These are phyloP conservation scores for Buphagus erythrorhynchus DNA, from an alignment of 2,797 vertebrate species.

Conservation along the genomic window DNA sequence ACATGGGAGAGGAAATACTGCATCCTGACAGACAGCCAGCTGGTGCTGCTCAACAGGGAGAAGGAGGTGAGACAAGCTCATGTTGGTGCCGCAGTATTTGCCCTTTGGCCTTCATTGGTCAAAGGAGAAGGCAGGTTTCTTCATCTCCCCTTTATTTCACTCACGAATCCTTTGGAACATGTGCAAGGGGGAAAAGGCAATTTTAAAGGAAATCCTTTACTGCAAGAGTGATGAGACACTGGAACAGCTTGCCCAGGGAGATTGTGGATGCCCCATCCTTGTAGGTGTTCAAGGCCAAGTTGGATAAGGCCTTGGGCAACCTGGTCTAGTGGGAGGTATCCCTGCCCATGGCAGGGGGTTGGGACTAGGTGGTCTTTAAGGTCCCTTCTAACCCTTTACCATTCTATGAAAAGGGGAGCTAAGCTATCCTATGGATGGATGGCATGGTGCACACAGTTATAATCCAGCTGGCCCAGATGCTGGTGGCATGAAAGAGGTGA, in stretches of 20 bases:
- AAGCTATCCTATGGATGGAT: neutral
- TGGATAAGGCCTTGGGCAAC: neutral
- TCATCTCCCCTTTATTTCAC: neutral
- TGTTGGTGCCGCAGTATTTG: neutral
- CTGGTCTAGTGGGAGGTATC: neutral
- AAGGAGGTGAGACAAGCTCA: conserved; percentile 85
- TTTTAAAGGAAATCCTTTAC: neutral
- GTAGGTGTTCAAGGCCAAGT: neutral
- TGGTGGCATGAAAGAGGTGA: neutral
- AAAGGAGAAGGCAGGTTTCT: neutral
- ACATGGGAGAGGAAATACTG: conserved; percentile 93
- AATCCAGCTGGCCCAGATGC: neutral
- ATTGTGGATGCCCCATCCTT: neutral
- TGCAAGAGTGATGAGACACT: neutral
- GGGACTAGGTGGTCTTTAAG: neutral
- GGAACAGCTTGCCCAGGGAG: neutral
- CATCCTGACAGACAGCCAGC: conserved; percentile 93
- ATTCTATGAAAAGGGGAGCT: neutral
- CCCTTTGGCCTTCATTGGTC: neutral
- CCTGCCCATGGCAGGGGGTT: neutral
- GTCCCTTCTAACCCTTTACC: neutral
- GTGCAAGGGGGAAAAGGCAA: neutral
- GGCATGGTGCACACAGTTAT: rapidly evolving
- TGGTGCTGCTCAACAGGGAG: conserved; percentile 91
- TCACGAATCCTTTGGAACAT: rapidly evolving